These are phyloP conservation scores for Formica selysi DNA, from an alignment of 1,140 invertebrate genomes.

Conservation along the genomic window DNA sequence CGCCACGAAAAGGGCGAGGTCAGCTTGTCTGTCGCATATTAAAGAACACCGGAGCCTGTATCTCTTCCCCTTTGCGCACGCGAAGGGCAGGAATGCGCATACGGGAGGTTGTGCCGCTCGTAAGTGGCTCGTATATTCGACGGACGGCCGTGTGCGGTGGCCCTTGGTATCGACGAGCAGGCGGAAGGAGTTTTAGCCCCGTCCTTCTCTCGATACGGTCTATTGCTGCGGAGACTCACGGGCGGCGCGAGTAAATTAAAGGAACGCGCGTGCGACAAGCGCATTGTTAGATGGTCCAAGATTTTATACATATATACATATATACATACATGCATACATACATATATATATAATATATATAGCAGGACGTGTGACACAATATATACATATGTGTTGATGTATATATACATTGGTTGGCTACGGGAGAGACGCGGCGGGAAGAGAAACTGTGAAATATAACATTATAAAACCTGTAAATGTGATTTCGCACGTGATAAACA, in stretches of 20 bases:
- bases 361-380: too few relatives aligned
- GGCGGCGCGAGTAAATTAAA: slow-evolving; percentile 53
- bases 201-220: slow-evolving; percentile 44
- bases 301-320: too few relatives aligned
- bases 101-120: slow-evolving; percentile 29
- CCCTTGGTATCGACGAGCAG: slow-evolving; percentile 58
- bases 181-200: slow-evolving; percentile 67
- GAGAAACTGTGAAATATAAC: slow-evolving; percentile 16
- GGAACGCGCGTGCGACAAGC: slow-evolving; percentile 44
- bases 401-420: slow-evolving; percentile 24
- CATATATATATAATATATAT: too few relatives aligned
- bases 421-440: neutral
- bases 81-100: slow-evolving; percentile 69
- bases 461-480: slow-evolving; percentile 13
- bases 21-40: slow-evolving; percentile 83
- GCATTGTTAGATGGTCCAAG: slow-evolving; percentile 47
- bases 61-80: slow-evolving; percentile 67
- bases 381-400: neutral
- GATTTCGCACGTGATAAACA: slow-evolving; percentile 58
- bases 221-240: slow-evolving; percentile 41
- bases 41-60: slow-evolving; percentile 76
- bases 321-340: too few relatives aligned
- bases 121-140: slow-evolving; percentile 77
- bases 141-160: slow-evolving; percentile 38
- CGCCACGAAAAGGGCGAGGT: slow-evolving; percentile 81